phyloP scores from a whole-genome alignment of 2,113 vertebrate genomes.

The Salvator merianae region DNA sequence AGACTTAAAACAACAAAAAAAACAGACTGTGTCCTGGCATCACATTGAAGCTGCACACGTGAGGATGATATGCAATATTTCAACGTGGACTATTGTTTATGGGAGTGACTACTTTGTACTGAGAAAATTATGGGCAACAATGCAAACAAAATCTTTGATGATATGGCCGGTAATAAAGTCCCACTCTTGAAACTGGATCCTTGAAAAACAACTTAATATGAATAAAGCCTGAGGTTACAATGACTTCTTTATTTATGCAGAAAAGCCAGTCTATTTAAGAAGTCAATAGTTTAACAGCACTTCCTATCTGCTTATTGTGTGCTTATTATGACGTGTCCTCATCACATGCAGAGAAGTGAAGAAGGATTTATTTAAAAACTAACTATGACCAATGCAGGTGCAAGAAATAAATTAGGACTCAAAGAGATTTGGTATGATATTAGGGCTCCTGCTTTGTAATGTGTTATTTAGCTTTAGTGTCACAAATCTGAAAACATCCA shows the following conservation, averaged over 20 bases:
- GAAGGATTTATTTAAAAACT: background rate
- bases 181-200: background rate
- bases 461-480: background rate
- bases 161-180: background rate
- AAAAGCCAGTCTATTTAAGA: slow-evolving; percentile 10
- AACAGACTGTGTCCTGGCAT: background rate
- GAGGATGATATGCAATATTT: background rate
- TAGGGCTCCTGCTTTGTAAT: background rate
- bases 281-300: background rate
- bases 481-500: slow-evolving; percentile 1
- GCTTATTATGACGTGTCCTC: background rate
- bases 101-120: background rate
- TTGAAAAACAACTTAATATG: background rate
- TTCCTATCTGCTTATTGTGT: background rate
- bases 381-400: background rate
- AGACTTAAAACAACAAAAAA: background rate
- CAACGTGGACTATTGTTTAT: background rate
- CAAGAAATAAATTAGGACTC: slow-evolving; percentile 3
- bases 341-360: background rate
- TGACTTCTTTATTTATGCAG: background rate
- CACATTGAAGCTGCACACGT: background rate
- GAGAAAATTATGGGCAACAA: background rate
- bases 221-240: slow-evolving; percentile 16
- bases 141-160: slow-evolving; percentile 5
- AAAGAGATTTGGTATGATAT: background rate